A percentile compares a stretch with the other conserved stretches of the same genome.
Evolutionary conservation across 2,113 vertebrate genomes (phyloP).

Genomic region (Physeter macrocephalus): DNA sequence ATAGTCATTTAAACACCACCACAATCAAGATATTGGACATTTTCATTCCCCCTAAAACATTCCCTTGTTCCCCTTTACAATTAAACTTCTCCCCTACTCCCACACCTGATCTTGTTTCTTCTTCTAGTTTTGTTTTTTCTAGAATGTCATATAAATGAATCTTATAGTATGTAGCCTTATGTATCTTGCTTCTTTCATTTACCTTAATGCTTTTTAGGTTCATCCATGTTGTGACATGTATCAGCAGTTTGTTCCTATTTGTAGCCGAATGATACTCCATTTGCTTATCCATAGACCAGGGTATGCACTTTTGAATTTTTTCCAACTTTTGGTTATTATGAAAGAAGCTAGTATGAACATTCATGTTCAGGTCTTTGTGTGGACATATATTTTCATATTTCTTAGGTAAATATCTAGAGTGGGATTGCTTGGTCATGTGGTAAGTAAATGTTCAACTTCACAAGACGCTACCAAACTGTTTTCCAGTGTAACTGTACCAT

Average conservation of each 20-base stretch:
- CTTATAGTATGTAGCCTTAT: background rate
- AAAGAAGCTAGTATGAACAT: background rate
- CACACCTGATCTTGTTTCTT: background rate
- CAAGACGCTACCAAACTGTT: background rate
- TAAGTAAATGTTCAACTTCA: background rate
- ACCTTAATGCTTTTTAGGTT: background rate
- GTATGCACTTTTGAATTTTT: background rate
- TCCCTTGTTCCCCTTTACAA: background rate
- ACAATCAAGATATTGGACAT: background rate
- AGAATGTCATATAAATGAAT: background rate
- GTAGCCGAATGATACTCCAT: background rate
- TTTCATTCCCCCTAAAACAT: background rate
- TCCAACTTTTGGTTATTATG: background rate
- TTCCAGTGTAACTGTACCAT: background rate
- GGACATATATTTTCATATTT: background rate
- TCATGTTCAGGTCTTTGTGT: background rate
- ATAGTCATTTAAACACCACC: background rate
- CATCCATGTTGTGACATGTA: background rate
- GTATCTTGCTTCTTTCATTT: background rate
- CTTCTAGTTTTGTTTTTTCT: background rate
- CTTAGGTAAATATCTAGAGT: background rate
- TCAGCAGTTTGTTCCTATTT: conserved; percentile 2
- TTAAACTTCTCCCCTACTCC: background rate
- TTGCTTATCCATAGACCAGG: background rate
- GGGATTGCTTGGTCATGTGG: background rate